Evolutionary conservation across 2,888 invertebrate species (phyloP), one percentile per base, ranked within the genome.

Genomic region (Polietes domitor): DNA sequence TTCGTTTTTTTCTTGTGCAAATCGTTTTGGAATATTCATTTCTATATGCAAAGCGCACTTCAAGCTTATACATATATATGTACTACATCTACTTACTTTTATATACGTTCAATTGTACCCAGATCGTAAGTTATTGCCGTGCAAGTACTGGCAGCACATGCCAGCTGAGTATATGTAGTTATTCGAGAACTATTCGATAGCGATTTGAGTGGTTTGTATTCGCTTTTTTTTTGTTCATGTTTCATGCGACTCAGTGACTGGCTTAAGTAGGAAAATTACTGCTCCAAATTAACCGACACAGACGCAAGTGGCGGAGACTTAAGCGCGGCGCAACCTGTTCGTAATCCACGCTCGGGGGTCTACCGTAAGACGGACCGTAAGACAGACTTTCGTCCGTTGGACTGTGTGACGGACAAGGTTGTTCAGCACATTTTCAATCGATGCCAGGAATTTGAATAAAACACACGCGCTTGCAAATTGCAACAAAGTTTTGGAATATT

Each of bases 11-110:
- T 71, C 10, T 43, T 24, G n/a, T 50, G 71, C 73, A 21, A 82
- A 76, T 76, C 80, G 76, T 76, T 41, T 72, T n/a, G 37, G 10
- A 58, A 26, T 61, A 28, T 61, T 61, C 28, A 61, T 61, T 61
- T 37, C 32, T 28, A 61, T 28, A 61, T 61, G 61, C 61, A 28
- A 28, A 61, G 32, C 7, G 21, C 21, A 55, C 1, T n/a, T n/a
- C n/a, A n/a, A n/a, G n/a, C 5, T n/a, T 6, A 53, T 53, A 55
- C 7, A 55, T 19, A 55, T 55, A 21, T 21, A 21, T 21, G 7
- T 21, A 55, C 19, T 21, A 55, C 19, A 55, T 15, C 1, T 19
- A 21, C 3, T n/a, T n/a, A n/a, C n/a, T n/a, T n/a, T n/a, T 50
- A 50, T 50, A 17, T 32, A 32, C 37, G 47, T 47, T 47, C 15